phyloP scores from a whole-genome alignment of 2,888 invertebrate genomes.

The Polyommatus icarus region DNA sequence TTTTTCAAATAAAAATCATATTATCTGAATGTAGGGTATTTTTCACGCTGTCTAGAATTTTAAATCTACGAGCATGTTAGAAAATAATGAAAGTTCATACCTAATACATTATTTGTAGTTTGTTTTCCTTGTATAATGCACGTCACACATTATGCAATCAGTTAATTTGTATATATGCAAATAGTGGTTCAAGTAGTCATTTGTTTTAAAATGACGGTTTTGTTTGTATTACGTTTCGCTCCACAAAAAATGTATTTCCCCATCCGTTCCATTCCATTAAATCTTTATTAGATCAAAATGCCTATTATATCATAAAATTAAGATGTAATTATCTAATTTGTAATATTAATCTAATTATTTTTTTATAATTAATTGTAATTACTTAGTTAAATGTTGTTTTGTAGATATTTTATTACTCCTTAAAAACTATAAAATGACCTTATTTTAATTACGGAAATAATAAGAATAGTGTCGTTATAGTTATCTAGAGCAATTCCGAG shows the following conservation, averaged over 20 bases:
- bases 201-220: background rate
- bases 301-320: conserved; percentile 3
- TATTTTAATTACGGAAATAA: background rate
- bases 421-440: background rate
- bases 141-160: background rate
- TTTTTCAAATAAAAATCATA: too few species aligned
- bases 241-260: background rate
- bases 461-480: background rate
- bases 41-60: too few species aligned
- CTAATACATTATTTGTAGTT: background rate
- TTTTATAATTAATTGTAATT: background rate
- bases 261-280: conserved; percentile 8
- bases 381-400: background rate
- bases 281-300: background rate
- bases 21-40: too few species aligned
- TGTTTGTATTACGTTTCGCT: background rate
- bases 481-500: background rate
- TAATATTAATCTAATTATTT: background rate
- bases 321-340: background rate
- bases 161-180: background rate
- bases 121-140: conserved; percentile 1
- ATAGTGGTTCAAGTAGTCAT: background rate
- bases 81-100: background rate
- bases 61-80: background rate
- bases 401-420: background rate